Base-by-base conservation (phyloP, 2,888 invertebrate genomes). In the Cantharis rufa region DNA sequence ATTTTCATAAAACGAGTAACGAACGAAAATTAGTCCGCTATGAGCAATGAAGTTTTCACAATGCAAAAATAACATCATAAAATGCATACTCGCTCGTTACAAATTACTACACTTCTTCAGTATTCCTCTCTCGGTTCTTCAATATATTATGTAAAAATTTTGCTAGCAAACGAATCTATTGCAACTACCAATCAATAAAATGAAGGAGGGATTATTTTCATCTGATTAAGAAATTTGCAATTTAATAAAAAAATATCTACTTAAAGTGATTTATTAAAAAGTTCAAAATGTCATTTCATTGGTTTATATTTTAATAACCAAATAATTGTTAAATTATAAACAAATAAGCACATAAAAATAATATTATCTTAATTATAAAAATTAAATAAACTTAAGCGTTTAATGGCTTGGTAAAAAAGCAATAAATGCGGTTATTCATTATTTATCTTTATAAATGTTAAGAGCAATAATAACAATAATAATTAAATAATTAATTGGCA, bases 1-100 rank as follows among this genome's bases (percentile, higher is more conserved):
- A 85, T 86, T 86, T 86, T 83, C 86, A 86, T 86, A 86, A 86
- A 86, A 86, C 86, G 86, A 86, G 85, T 84, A 85, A 85, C 85
- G 84, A 85, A 85, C 85, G 85, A 84, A 84, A 86, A 86, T 81
- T 81, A 81, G 76, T 76, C 80, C 80, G 78, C 80, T 69, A 74
- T 76, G 78, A 71, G 73, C 78, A 71, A 78, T 78, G 72, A 78
- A 72, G 66, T 74, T 76, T 76, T 76, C 72, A 74, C 74, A 69
- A 71, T 74, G 27, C 77, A 74, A 77, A 77, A 66, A 66, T 66
- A 24, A 66, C 18, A 13, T 18, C 63, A 63, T 21, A 66, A 66
- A 66, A 66, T 48, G 48, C 48, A 48, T n/a, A 48, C 48, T 48
- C 48, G 48, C 48, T 48, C 48, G 48, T 48, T 48, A 48, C n/a